Evolutionary conservation across 2,888 invertebrate species (phyloP), one percentile per base, ranked within the genome.

Genomic region (Allygus modestus): DNA sequence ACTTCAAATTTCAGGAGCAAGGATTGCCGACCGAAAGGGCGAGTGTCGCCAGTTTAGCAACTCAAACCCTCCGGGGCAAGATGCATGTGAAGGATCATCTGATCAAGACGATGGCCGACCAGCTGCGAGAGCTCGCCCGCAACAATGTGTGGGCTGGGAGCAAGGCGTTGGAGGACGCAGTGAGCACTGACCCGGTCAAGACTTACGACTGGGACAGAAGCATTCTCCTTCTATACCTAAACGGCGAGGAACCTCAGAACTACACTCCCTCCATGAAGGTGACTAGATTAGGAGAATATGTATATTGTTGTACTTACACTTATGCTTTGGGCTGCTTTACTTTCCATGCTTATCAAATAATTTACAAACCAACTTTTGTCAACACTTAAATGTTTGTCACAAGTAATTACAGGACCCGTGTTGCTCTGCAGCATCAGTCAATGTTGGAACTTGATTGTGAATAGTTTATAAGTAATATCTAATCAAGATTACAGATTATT

Each of bases 71-170:
- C 15, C 61, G 65, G n/a, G 15, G 28, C 15, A 82, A 82, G 23
- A 58, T 61, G 26, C n/a, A 65, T n/a, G 69, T 65, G 28, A 82
- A 82, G 20, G 82, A 82, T 26, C 82, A 82, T 58, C 43, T 82
- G 51, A 82, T 82, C 65, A 82, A 82, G 20, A 12, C 82, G 0
- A 41, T 82, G 43, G 82, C 82, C 0, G 82, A 82, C 41, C 23
- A 61, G 43, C 41, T 82, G 37, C 58, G 31, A 65, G 65, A 65
- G 26, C 43, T 82, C 2, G 11, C 61, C 26, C 61, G 37, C 9
- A 41, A 43, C 33, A 82, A 82, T 5, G 23, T 43, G 15, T 82
- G 61, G 82, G 33, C 65, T 9, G 58, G 43, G 11, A 82, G 46
- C n/a, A 20, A 26, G 23, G 7, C 26, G 31, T 28, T 65, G 43